These are phyloP conservation scores for Campoletis sonorensis DNA, from an alignment of 1,140 invertebrate species.

Conservation along the genomic window DNA sequence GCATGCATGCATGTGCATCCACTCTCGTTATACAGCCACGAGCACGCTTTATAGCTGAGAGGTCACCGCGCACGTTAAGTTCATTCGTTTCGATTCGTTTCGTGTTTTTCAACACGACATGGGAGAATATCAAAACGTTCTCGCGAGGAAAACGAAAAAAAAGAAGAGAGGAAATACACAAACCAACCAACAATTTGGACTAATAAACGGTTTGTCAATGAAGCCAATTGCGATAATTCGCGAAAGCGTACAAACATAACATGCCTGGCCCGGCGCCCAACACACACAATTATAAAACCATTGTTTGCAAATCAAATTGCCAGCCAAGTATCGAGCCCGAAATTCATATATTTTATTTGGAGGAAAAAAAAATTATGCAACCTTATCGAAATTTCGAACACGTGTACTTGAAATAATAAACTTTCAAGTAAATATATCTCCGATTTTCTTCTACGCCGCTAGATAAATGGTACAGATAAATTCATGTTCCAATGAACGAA, in stretches of 20 bases:
- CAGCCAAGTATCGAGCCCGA: too few relatives aligned
- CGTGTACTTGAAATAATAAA: too few relatives aligned
- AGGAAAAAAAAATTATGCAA: too few relatives aligned
- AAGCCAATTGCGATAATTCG: too few relatives aligned
- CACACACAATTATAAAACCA: too few relatives aligned
- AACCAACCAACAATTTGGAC: not conserved
- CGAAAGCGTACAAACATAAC: too few relatives aligned
- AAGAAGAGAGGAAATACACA: not conserved
- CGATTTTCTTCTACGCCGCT: not conserved
- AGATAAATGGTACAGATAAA: not conserved
- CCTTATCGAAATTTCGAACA: too few relatives aligned
- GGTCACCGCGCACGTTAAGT: conserved; percentile 38
- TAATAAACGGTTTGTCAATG: not conserved
- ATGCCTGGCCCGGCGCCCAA: too few relatives aligned
- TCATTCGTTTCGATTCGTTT: conserved; percentile 42
- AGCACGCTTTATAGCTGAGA: conserved; percentile 19
- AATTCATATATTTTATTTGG: too few relatives aligned
- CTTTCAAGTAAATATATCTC: not conserved
- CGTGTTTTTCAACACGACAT: conserved; percentile 30
- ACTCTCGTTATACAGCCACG: conserved; percentile 29
- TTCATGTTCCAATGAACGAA: not conserved
- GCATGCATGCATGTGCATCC: conserved; percentile 34
- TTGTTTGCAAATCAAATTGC: too few relatives aligned
- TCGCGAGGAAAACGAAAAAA: not conserved
- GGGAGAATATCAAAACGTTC: conserved; percentile 12